Conservation (phyloP, 2,888 invertebrate genomes). For the Rhogogaster chlorosoma region DNA sequence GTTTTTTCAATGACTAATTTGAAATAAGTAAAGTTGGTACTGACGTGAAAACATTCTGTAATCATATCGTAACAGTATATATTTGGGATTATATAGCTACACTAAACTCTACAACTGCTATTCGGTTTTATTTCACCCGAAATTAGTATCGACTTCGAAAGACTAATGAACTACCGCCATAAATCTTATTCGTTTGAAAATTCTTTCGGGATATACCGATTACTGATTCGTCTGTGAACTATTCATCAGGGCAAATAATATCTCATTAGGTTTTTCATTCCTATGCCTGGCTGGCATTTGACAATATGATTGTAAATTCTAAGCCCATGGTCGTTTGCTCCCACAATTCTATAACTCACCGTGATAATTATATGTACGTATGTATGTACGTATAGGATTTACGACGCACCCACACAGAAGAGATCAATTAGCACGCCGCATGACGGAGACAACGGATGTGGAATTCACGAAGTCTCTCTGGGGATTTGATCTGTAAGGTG, state of each 20-base stretch:
- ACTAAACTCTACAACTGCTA: not conserved
- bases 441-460: not conserved
- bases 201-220: not conserved
- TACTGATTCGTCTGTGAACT: not conserved
- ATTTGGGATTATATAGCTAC: not conserved
- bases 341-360: not conserved
- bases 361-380: not conserved
- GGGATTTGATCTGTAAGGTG: constrained; percentile 2
- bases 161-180: not conserved
- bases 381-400: not conserved
- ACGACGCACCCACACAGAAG: not conserved
- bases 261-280: not conserved
- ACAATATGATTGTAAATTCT: not conserved
- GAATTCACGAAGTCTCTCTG: not conserved
- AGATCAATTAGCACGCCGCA: not conserved
- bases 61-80: not conserved
- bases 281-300: not conserved
- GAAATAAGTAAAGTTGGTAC: not conserved
- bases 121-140: not conserved
- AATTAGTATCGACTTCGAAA: not conserved
- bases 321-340: not conserved
- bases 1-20: not conserved
- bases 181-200: not conserved
- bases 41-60: not conserved
- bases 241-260: not conserved